Evolutionary conservation across 2,797 vertebrate species (phyloP).

Genomic region (Peromyscus aztecus): DNA sequence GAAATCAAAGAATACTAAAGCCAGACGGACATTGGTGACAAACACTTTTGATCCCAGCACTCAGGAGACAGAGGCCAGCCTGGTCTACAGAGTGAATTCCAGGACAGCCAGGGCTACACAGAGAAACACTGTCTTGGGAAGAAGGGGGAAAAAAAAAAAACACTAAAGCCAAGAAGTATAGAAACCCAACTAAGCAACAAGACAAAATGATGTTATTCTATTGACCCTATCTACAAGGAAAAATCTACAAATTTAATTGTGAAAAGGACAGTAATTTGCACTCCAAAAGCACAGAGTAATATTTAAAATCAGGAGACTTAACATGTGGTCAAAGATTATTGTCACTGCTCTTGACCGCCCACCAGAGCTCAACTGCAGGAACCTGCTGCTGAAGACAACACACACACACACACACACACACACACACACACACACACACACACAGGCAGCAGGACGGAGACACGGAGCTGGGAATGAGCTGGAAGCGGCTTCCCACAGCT

Average conservation of each 20-base stretch:
- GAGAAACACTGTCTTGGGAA: too few relatives aligned
- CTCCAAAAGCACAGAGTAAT: not conserved
- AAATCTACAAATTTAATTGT: constrained; percentile 22
- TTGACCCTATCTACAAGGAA: not conserved
- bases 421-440: not conserved
- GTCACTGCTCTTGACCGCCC: not conserved
- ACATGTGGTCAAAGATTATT: not conserved
- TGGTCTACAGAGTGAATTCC: too few relatives aligned
- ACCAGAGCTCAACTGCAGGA: not conserved
- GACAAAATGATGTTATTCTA: constrained; percentile 4
- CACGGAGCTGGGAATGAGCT: not conserved
- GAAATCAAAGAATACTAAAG: constrained; percentile 28
- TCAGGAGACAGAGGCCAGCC: too few relatives aligned
- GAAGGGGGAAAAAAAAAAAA: too few relatives aligned
- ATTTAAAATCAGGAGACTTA: constrained; percentile 59
- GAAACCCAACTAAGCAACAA: not conserved
- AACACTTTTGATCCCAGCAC: too few relatives aligned
- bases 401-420: too few relatives aligned
- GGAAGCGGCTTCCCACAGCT: not conserved
- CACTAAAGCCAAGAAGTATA: too few relatives aligned
- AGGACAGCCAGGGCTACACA: too few relatives aligned
- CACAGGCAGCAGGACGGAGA: not conserved
- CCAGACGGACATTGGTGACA: not conserved
- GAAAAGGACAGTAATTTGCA: constrained; percentile 41
- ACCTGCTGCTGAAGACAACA: not conserved